These are phyloP conservation scores for Xylophagus ater DNA, from an alignment of 2,888 invertebrate genomes.

Conservation along the genomic window DNA sequence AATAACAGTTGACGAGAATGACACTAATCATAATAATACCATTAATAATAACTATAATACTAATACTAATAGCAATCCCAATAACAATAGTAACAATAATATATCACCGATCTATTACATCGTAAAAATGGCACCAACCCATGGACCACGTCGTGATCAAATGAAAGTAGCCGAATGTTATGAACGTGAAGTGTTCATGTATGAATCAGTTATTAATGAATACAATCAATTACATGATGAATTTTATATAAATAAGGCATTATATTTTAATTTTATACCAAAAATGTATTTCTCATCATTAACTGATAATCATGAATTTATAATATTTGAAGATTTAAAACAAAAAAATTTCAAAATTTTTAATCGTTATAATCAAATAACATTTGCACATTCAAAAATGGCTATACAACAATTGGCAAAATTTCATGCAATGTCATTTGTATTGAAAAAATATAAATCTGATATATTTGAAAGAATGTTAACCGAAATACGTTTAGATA, in stretches of 20 bases:
- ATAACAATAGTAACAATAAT: no score
- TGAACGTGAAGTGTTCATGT: constrained; percentile 28
- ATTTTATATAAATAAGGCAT: constrained; percentile 2
- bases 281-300: constrained; percentile 23
- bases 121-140: constrained; percentile 28
- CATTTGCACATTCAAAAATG: constrained; percentile 33
- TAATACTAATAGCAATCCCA: no score
- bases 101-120: constrained; percentile 18
- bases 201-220: constrained; percentile 24
- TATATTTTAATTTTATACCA: constrained; percentile 17
- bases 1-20: no score
- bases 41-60: no score
- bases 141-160: constrained; percentile 25
- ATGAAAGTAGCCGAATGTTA: constrained; percentile 28
- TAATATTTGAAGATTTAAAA: constrained; percentile 28
- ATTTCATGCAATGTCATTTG: constrained; percentile 41
- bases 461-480: constrained; percentile 21
- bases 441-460: constrained; percentile 29
- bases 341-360: constrained; percentile 21
- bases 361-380: constrained; percentile 32
- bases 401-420: constrained; percentile 39
- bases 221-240: constrained; percentile 17
- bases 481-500: constrained; percentile 22
- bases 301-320: constrained; percentile 24
- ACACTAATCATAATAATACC: no score